A percentile compares a stretch with the other conserved stretches of the same genome.
These are phyloP conservation scores for Trichosurus vulpecula DNA, from an alignment of 2,797 vertebrate species.

Conservation along the genomic window DNA sequence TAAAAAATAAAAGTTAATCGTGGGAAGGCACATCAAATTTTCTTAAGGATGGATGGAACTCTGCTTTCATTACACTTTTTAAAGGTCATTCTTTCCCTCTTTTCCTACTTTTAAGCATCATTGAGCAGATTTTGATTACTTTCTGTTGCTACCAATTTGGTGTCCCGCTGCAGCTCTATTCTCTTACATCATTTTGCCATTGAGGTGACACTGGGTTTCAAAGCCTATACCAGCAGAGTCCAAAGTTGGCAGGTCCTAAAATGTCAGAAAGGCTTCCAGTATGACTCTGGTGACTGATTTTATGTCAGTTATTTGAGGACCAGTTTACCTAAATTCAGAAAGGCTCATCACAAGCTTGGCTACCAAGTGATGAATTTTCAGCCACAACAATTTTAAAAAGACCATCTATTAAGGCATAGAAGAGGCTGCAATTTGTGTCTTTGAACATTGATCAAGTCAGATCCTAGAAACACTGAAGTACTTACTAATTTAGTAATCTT, in stretches of 20 bases:
- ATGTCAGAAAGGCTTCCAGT: background rate
- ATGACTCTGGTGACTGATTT: background rate
- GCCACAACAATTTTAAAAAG: background rate
- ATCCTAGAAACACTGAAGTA: background rate
- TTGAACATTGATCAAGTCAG: background rate
- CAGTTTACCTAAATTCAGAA: background rate
- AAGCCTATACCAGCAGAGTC: background rate
- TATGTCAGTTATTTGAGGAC: background rate
- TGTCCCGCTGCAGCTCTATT: background rate
- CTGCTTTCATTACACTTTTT: background rate
- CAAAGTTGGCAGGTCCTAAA: background rate
- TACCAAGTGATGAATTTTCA: background rate
- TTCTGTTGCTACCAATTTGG: conserved; percentile 28
- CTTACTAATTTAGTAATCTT: conserved; percentile 18
- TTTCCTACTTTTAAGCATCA: conserved; percentile 51
- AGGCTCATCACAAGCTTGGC: background rate
- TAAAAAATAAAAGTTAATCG: conserved; percentile 23
- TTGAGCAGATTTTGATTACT: conserved; percentile 37
- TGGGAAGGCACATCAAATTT: background rate
- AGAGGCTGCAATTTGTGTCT: background rate
- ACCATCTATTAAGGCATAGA: background rate
- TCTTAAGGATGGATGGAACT: background rate
- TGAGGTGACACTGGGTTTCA: background rate
- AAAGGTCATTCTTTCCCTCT: conserved; percentile 4
- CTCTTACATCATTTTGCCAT: background rate